Percentiles rank a stretch among this genome's conserved stretches.
These are phyloP conservation scores for Drosophila borborema DNA, from an alignment of 2,888 invertebrate genomes.

Conservation along the genomic window DNA sequence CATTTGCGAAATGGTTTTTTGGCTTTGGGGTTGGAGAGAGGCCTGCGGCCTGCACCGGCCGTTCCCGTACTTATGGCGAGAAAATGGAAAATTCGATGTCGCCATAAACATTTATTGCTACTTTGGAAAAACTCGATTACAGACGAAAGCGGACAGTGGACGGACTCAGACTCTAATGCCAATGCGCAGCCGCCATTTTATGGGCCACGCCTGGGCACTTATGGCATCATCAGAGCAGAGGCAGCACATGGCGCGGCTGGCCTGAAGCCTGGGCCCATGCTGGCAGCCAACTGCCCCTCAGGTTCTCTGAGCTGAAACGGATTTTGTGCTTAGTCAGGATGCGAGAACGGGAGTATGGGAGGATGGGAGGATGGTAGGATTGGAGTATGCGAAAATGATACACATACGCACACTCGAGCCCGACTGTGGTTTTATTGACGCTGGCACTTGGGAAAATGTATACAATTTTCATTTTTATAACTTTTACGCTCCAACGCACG, in stretches of 20 bases:
- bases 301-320: conserved; percentile 61
- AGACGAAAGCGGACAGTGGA: conserved; percentile 4
- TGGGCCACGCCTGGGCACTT: conserved; percentile 73
- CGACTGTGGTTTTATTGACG: conserved; percentile 64
- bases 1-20: conserved; percentile 33
- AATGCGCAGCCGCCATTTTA: conserved; percentile 75
- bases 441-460: conserved; percentile 73
- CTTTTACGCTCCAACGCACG: conserved; percentile 61
- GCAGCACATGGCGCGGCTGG: conserved; percentile 9
- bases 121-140: conserved; percentile 77
- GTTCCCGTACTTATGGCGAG: conserved; percentile 75
- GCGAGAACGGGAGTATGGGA: not conserved
- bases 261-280: conserved; percentile 15
- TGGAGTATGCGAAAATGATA: not conserved
- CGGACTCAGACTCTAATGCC: conserved; percentile 5
- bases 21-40: conserved; percentile 6
- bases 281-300: conserved; percentile 32
- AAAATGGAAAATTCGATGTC: conserved; percentile 80
- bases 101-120: conserved; percentile 81
- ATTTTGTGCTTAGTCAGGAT: conserved; percentile 79
- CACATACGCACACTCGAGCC: conserved; percentile 22
- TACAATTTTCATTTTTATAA: conserved; percentile 80
- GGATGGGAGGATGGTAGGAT: not conserved
- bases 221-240: conserved; percentile 63
- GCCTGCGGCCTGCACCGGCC: conserved; percentile 65